A percentile compares a stretch with the other conserved stretches of the same genome.
These are phyloP conservation scores for Microchrysa polita DNA, from an alignment of 2,888 invertebrate species.

Conservation along the genomic window DNA sequence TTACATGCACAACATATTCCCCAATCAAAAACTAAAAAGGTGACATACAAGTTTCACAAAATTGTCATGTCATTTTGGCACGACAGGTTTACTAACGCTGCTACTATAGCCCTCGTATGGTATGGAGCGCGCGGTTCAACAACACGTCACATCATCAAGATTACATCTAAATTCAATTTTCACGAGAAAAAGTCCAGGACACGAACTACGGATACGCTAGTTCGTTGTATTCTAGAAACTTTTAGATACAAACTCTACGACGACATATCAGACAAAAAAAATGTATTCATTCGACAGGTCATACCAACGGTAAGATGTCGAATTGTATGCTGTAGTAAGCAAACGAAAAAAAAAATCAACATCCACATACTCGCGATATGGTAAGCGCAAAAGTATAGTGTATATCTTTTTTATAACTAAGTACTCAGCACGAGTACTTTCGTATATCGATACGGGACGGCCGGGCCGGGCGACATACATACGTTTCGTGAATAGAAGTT, in stretches of 20 bases:
- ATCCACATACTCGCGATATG: too few relatives aligned
- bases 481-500: conserved; percentile 41
- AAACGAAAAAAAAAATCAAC: too few relatives aligned
- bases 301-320: not conserved
- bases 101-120: not conserved
- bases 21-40: not conserved
- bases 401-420: not conserved
- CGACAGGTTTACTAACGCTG: conserved; percentile 22
- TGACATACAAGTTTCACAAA: not conserved
- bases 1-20: conserved; percentile 14
- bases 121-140: too few relatives aligned
- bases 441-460: not conserved
- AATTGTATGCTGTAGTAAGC: too few relatives aligned
- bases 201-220: not conserved
- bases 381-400: conserved; percentile 3
- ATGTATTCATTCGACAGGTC: too few relatives aligned
- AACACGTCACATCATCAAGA: conserved; percentile 30
- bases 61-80: conserved; percentile 39
- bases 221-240: not conserved
- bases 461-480: not conserved
- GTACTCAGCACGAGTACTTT: not conserved
- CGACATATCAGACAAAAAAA: too few relatives aligned
- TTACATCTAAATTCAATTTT: conserved; percentile 42
- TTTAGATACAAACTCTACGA: not conserved
- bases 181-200: conserved; percentile 29